Conservation (phyloP, 2,797 vertebrate genomes). For the Labeo calbasu region DNA sequence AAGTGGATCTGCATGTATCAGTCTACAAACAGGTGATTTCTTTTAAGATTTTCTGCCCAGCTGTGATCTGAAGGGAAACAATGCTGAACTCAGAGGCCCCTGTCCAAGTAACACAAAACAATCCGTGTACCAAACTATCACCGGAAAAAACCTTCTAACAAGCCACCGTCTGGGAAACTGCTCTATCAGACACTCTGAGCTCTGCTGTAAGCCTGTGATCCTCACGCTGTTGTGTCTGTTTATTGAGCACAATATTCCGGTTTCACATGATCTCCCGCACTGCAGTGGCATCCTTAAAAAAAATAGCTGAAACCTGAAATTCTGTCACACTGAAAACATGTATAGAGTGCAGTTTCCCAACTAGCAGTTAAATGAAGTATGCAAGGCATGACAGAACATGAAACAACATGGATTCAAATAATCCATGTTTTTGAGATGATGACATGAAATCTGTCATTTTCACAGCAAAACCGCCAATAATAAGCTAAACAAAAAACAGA, state of each 20-base stretch:
- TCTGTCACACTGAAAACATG: neutral
- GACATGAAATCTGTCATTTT: constrained; percentile 16
- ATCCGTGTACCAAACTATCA: constrained; percentile 66
- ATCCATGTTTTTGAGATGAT: neutral
- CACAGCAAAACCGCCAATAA: neutral
- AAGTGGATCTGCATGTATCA: constrained; percentile 15
- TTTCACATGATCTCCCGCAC: constrained; percentile 71
- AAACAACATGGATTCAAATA: constrained; percentile 7
- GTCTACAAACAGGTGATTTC: constrained; percentile 29
- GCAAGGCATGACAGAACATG: constrained; percentile 23
- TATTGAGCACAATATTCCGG: constrained; percentile 63
- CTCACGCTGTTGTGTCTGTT: constrained; percentile 68
- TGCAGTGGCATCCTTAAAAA: constrained; percentile 45
- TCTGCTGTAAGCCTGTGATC: constrained; percentile 70
- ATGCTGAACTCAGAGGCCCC: constrained; percentile 45
- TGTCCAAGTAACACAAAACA: constrained; percentile 66
- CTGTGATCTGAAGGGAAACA: constrained; percentile 58
- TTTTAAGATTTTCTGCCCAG: constrained; percentile 48
- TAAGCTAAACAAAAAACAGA: constrained; percentile 12
- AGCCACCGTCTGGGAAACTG: constrained; percentile 74
- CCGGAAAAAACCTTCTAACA: constrained; percentile 70
- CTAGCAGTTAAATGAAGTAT: neutral
- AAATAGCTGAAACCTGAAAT: neutral
- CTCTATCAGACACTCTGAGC: constrained; percentile 65
- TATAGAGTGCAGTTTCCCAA: neutral